These are phyloP conservation scores for Phocides pigmalion DNA, from an alignment of 1,140 invertebrate genomes.

Conservation along the genomic window DNA sequence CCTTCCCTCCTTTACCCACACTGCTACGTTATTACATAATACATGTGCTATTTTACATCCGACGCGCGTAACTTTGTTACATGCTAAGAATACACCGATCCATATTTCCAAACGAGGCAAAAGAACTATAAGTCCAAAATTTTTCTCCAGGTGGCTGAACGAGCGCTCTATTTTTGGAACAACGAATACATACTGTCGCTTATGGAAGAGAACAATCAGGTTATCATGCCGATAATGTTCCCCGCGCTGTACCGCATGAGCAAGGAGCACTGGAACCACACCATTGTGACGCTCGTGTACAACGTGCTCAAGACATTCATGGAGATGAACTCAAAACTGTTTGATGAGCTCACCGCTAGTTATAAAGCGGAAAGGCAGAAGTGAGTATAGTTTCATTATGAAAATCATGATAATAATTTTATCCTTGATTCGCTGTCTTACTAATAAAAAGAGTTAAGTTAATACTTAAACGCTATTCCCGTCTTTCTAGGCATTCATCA, in stretches of 20 bases:
- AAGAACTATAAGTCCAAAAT: too few species aligned
- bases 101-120: too few species aligned
- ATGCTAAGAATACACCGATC: too few species aligned
- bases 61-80: too few species aligned
- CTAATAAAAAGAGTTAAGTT: too few species aligned
- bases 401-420: too few species aligned
- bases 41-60: too few species aligned
- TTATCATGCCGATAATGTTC: constrained; percentile 97
- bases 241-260: constrained; percentile 98
- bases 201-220: constrained; percentile 96
- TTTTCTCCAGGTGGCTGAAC: constrained; percentile 95
- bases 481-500: too few species aligned
- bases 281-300: constrained; percentile 99
- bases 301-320: constrained; percentile 99
- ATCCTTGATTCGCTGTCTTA: too few species aligned
- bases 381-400: constrained; percentile 90
- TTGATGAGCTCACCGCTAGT: constrained; percentile 98
- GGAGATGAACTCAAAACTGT: constrained; percentile 99
- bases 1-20: too few species aligned
- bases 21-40: too few species aligned
- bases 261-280: constrained; percentile 99
- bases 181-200: constrained; percentile 98
- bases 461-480: too few species aligned
- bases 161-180: constrained; percentile 98
- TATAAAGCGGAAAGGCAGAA: constrained; percentile 99